Conservation (phyloP, 2,888 invertebrate species). For the Oligia strigilis region DNA sequence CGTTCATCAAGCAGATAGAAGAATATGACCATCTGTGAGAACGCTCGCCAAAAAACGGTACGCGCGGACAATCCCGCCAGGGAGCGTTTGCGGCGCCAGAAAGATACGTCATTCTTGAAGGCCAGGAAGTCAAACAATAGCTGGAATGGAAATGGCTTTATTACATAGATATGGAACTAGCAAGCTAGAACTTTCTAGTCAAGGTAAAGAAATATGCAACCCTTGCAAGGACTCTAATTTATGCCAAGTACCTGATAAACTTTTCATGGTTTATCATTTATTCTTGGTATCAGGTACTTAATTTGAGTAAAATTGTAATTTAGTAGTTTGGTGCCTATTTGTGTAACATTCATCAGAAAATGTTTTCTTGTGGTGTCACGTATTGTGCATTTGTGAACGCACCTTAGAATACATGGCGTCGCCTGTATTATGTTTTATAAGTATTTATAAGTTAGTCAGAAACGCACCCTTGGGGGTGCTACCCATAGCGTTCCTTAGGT, state of each 20-base stretch:
- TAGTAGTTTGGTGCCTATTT: background rate
- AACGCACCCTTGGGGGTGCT: too few species aligned
- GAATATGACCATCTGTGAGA: constrained; percentile 97
- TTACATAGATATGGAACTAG: background rate
- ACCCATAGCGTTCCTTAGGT: too few species aligned
- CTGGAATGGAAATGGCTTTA: constrained; percentile 87
- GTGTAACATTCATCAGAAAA: background rate
- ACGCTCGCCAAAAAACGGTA: constrained; percentile 97
- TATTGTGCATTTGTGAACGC: background rate
- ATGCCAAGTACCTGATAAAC: background rate
- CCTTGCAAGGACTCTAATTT: background rate
- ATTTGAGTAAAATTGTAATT: background rate
- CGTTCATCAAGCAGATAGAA: constrained; percentile 97
- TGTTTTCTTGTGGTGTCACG: background rate
- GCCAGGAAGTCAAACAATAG: constrained; percentile 98
- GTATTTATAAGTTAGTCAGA: too few species aligned
- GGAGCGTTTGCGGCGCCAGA: constrained; percentile 96
- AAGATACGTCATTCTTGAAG: constrained; percentile 99
- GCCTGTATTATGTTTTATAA: too few species aligned
- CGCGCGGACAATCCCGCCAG: constrained; percentile 97
- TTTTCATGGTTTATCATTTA: background rate
- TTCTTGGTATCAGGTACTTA: background rate
- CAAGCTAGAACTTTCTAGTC: background rate
- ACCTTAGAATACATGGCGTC: background rate
- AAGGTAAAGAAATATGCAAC: background rate